Evolutionary conservation across 2,888 invertebrate species (phyloP).

Genomic region (Bursaphelenchus okinawaensis): DNA sequence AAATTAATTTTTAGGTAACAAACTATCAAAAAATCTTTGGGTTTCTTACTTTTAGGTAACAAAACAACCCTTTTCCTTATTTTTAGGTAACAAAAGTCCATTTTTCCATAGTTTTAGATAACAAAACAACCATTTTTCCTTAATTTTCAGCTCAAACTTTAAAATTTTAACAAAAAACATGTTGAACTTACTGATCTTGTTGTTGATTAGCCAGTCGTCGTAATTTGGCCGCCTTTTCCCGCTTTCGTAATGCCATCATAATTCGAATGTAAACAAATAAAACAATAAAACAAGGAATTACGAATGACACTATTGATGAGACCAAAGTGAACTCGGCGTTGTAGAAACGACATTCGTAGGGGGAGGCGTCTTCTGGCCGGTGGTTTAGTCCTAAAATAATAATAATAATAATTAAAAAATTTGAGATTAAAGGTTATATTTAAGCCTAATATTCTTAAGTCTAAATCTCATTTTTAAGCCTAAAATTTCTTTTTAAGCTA

Average conservation of each 20-base stretch:
- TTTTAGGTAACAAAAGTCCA: no score
- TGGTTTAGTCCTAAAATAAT: conserved; percentile 46
- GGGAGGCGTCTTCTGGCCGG: conserved; percentile 43
- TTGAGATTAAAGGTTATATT: no score
- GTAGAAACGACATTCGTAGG: conserved; percentile 60
- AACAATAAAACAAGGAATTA: conserved; percentile 61
- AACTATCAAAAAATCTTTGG: no score
- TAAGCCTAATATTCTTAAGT: conserved; percentile 2
- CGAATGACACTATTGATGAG: conserved; percentile 59
- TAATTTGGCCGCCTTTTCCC: conserved; percentile 52
- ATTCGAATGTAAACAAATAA: conserved; percentile 59
- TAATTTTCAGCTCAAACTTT: no score
- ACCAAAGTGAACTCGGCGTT: conserved; percentile 62
- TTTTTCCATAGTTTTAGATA: no score
- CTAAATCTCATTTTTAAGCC: background rate
- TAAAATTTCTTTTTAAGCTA: no score
- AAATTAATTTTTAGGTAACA: no score
- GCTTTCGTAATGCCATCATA: conserved; percentile 46
- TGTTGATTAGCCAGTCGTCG: conserved; percentile 26
- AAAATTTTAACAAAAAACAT: background rate
- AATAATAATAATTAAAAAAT: background rate
- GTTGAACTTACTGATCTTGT: conserved; percentile 13
- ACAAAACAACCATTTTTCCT: no score
- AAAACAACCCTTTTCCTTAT: no score
- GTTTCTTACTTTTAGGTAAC: no score